Conservation (phyloP, 2,797 vertebrate genomes). For the Microhierax caerulescens region DNA sequence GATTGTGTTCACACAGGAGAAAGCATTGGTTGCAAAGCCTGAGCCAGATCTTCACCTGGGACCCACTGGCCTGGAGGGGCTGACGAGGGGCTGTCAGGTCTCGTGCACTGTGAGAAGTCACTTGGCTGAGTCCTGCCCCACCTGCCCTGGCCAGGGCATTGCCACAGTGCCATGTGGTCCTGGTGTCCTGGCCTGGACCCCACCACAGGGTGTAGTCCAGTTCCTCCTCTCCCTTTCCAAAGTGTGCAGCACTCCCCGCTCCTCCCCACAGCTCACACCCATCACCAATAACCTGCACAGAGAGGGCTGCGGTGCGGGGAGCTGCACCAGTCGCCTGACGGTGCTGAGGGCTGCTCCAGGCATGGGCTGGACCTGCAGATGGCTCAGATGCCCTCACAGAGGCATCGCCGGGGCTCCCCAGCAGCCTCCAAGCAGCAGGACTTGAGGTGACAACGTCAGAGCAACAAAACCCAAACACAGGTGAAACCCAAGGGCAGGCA, state of each 20-base stretch:
- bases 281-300: neutral
- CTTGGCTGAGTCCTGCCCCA: neutral
- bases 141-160: fast-evolving
- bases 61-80: neutral
- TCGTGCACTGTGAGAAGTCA: fast-evolving
- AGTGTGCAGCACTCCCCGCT: neutral
- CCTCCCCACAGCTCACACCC: neutral
- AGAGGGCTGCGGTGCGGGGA: fast-evolving
- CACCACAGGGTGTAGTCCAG: fast-evolving
- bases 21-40: neutral
- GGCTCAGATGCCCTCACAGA: neutral
- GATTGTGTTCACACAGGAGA: neutral
- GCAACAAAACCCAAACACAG: neutral
- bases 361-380: neutral
- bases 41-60: neutral
- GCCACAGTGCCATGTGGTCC: neutral
- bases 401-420: neutral
- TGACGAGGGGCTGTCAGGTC: neutral
- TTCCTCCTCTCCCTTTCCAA: neutral
- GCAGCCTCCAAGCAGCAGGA: neutral
- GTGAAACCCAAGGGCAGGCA: neutral
- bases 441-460: neutral
- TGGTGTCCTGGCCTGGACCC: neutral
- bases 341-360: neutral
- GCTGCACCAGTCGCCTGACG: neutral